Evolutionary conservation across 1,140 invertebrate genomes (phyloP).

Genomic region (Pemphigus obesinymphae): DNA sequence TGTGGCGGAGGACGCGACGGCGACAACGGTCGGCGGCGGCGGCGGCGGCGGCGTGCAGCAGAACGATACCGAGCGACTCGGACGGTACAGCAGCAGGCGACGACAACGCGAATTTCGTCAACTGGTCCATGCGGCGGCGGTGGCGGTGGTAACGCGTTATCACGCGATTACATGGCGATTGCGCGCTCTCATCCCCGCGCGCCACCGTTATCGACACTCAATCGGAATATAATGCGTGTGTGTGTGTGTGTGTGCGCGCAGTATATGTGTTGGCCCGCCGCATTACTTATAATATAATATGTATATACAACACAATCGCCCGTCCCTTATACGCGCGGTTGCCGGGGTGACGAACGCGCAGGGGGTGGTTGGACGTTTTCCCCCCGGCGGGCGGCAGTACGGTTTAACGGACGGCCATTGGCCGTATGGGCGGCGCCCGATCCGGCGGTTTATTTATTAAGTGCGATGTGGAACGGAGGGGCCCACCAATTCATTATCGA

Average conservation of each 20-base stretch:
- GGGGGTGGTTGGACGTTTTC: neutral
- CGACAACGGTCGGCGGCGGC: neutral
- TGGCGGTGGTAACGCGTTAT: slow-evolving; percentile 6
- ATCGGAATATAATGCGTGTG: slow-evolving; percentile 18
- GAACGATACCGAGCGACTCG: too few species aligned
- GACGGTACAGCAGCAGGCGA: too few species aligned
- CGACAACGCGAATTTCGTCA: neutral
- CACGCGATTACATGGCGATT: slow-evolving; percentile 28
- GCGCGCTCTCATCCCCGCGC: neutral
- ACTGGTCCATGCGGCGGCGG: slow-evolving; percentile 14
- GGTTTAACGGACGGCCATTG: slow-evolving; percentile 19
- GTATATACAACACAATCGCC: neutral
- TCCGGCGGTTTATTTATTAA: slow-evolving; percentile 37
- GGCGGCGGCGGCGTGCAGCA: neutral
- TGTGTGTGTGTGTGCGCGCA: neutral
- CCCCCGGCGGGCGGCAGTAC: neutral
- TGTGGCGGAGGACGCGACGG: neutral
- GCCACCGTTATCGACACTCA: slow-evolving; percentile 28
- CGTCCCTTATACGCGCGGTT: slow-evolving; percentile 21
- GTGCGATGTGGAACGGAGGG: slow-evolving; percentile 30
- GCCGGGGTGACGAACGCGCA: slow-evolving; percentile 20
- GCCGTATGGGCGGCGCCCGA: slow-evolving; percentile 28
- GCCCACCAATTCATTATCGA: slow-evolving; percentile 40
- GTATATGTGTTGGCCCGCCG: neutral
- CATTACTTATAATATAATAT: too few species aligned